Base-by-base conservation (phyloP, 1,140 invertebrate species). In the Drosophila pandora region DNA sequence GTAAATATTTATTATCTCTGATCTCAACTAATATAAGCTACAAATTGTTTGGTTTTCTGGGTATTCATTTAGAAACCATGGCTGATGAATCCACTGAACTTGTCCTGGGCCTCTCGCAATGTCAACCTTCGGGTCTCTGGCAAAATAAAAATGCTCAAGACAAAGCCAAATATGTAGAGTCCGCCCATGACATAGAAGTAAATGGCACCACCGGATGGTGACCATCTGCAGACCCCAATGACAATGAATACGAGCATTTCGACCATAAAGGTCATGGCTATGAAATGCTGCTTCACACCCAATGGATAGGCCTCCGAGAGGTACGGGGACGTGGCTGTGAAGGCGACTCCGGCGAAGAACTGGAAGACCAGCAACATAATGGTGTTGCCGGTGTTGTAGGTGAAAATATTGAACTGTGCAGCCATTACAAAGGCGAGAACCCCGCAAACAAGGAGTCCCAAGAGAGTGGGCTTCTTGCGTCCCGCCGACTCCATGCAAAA, bases 121-220 rank as follows among this genome's bases (percentile, higher is more conserved):
- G 76, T 79, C 6, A 34, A 59, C 32, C 59, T 13, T 48, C 63
- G 73, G 3, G 90, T 91, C 59, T 91, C 90, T 7, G 90, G 90
- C 32, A 91, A 34, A 28, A 39, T 54, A 9, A 61, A 37, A 12
- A 90, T 57, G 8, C 69, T 72, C 0, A 71, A 3, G 0, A 77
- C 0, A 1, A 53, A 73, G 7, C 64, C 85, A 2, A 73, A 13
- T 0, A 79, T 0, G 2, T 49, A 83, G 1, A 90, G 8, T 22
- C 8, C 54, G 3, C 70, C 89, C 41, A 87, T 0, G 5, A 52
- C n/a, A n/a, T 34, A 61, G n/a, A 90, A 84, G 54, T 52, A 85
- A 1, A 22, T 22, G 2, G n/a, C 2, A 5, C 34, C 23, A 2
- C 13, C 49, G 0, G 0, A 0, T 0, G 0, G 0, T 2, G 8